A percentile compares a stretch with the other conserved stretches of the same genome.
phyloP scores from a whole-genome alignment of 1,140 invertebrate species.

The Leucophenga varia region DNA sequence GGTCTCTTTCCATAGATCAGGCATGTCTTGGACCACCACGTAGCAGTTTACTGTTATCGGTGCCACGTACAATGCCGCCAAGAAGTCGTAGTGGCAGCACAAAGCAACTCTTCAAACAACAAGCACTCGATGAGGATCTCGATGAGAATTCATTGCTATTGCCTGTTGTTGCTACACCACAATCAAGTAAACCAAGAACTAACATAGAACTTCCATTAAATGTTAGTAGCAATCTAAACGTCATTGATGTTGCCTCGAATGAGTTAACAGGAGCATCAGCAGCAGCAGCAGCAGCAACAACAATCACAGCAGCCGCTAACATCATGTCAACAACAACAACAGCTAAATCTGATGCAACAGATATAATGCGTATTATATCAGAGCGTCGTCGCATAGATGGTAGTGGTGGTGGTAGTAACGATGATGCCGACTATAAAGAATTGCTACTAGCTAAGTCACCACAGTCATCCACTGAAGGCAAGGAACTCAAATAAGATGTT shows the following conservation, averaged over 20 bases:
- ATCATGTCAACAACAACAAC: slow-evolving; percentile 6
- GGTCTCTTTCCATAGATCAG: slow-evolving; percentile 50
- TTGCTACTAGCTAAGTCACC: slow-evolving; percentile 50
- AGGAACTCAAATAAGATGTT: too few relatives aligned
- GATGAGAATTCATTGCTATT: slow-evolving; percentile 50
- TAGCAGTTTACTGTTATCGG: slow-evolving; percentile 42
- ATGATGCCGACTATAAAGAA: slow-evolving; percentile 52
- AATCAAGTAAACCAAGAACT: slow-evolving; percentile 1
- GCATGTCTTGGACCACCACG: slow-evolving; percentile 22
- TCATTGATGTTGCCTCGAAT: not conserved
- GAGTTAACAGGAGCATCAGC: slow-evolving; percentile 13
- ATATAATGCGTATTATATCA: slow-evolving; percentile 53
- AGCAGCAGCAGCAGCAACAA: not conserved
- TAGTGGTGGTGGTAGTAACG: slow-evolving; percentile 41
- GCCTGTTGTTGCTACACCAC: slow-evolving; percentile 17
- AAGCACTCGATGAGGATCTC: slow-evolving; percentile 54
- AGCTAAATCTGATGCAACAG: slow-evolving; percentile 47
- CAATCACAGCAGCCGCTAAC: not conserved
- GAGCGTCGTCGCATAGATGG: slow-evolving; percentile 52
- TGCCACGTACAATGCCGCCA: slow-evolving; percentile 51
- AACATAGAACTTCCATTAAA: too few relatives aligned
- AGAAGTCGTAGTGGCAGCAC: slow-evolving; percentile 54
- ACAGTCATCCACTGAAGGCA: slow-evolving; percentile 44
- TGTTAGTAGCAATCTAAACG: not conserved
- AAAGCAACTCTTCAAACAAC: slow-evolving; percentile 55